Evolutionary conservation across 2,113 vertebrate species (phyloP).

Genomic region (Centropus bengalensis): DNA sequence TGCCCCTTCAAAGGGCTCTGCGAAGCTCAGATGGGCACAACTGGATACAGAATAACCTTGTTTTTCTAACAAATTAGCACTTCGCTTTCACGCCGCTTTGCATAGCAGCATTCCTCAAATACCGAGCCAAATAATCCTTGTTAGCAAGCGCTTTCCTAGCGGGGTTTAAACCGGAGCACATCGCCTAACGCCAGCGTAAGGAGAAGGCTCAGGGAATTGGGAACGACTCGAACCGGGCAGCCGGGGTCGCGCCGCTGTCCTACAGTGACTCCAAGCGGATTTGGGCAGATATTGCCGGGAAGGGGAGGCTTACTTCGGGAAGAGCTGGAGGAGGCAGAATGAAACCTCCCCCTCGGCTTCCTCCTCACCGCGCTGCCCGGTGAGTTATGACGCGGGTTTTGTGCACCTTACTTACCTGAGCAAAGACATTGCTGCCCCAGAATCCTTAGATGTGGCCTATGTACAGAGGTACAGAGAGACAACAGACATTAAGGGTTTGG

Average conservation of each 20-base stretch:
- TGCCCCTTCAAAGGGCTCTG: fast-evolving
- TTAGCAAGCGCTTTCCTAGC: fast-evolving
- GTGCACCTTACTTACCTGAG: fast-evolving
- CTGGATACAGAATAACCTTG: neutral
- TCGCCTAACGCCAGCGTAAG: fast-evolving
- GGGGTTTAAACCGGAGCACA: fast-evolving
- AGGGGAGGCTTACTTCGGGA: fast-evolving
- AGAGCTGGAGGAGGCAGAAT: fast-evolving
- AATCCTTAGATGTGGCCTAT: neutral
- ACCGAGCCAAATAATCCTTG: fast-evolving
- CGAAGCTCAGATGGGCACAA: fast-evolving
- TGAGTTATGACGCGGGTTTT: fast-evolving
- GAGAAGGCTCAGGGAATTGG: fast-evolving
- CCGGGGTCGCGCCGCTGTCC: conserved; percentile 1
- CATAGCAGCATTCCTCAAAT: neutral
- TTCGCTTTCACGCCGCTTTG: neutral
- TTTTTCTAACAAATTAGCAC: neutral
- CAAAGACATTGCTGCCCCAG: fast-evolving
- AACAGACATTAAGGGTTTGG: neutral
- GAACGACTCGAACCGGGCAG: too few relatives aligned
- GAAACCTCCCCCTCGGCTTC: neutral
- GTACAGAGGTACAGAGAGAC: fast-evolving
- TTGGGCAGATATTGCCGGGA: neutral
- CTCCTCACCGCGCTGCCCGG: neutral
- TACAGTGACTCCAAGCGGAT: conserved; percentile 74